phyloP scores from a whole-genome alignment of 2,113 vertebrate species.

The Todiramphus saurophagus region DNA sequence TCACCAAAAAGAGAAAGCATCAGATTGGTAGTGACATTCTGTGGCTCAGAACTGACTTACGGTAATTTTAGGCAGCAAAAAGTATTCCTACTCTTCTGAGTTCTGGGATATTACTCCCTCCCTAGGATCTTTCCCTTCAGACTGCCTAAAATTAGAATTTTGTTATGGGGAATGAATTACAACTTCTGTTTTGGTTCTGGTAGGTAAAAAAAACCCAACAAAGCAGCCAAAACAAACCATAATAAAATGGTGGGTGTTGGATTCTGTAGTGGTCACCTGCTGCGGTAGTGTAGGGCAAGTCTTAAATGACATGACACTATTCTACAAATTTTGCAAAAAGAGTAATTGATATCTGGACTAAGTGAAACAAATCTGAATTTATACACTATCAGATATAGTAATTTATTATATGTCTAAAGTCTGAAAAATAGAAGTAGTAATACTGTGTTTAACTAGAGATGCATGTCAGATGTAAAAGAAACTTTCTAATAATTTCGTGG shows the following conservation, averaged over 20 bases:
- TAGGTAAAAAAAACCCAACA: neutral
- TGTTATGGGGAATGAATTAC: neutral
- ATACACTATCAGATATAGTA: neutral
- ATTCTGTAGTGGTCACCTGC: neutral
- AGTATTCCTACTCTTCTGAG: neutral
- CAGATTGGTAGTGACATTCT: neutral
- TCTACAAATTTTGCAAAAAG: neutral
- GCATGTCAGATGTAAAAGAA: neutral
- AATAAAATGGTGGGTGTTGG: neutral
- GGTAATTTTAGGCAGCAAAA: neutral
- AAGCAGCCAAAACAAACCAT: neutral
- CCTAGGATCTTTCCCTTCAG: neutral
- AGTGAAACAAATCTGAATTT: neutral
- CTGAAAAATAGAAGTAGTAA: neutral
- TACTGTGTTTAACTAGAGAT: neutral
- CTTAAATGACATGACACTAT: neutral
- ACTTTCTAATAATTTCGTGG: neutral
- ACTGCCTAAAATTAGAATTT: neutral
- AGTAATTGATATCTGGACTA: neutral
- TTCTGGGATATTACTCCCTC: neutral
- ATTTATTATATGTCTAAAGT: neutral
- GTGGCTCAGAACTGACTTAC: neutral
- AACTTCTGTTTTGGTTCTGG: neutral
- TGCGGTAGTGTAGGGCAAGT: neutral
- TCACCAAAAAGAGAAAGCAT: neutral